A percentile compares a stretch with the other conserved stretches of the same genome.
These are phyloP conservation scores for Tiliqua scincoides DNA, from an alignment of 2,113 vertebrate species.

Conservation along the genomic window DNA sequence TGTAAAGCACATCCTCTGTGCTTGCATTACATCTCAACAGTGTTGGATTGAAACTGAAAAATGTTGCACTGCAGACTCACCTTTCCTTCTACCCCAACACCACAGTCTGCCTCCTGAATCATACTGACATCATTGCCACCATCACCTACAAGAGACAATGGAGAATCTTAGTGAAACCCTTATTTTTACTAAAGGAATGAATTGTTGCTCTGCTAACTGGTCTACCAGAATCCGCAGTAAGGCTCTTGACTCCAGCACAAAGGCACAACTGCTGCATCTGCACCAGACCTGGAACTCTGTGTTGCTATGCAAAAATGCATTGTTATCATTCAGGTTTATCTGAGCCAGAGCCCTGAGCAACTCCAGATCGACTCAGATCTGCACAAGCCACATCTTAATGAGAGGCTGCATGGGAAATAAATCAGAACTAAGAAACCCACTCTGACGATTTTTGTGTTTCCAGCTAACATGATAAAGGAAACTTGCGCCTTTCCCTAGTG, in stretches of 20 bases:
- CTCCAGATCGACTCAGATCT: not conserved
- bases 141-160: constrained; percentile 82
- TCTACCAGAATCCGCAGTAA: not conserved
- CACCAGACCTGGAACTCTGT: not conserved
- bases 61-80: constrained; percentile 75
- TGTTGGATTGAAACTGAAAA: not conserved
- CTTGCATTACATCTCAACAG: not conserved
- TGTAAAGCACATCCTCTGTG: too few species aligned
- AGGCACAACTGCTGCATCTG: not conserved
- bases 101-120: constrained; percentile 99
- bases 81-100: constrained; percentile 98
- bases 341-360: not conserved
- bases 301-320: not conserved
- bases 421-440: not conserved
- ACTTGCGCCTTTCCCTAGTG: not conserved
- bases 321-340: not conserved
- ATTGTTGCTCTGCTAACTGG: not conserved
- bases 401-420: not conserved
- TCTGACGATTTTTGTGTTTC: not conserved
- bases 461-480: not conserved
- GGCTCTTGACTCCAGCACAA: not conserved
- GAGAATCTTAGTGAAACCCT: not conserved
- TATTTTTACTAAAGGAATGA: not conserved
- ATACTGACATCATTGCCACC: constrained; percentile 99
- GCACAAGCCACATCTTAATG: not conserved